Conservation (phyloP, 2,797 vertebrate species). For the Hippocampus kuda region DNA sequence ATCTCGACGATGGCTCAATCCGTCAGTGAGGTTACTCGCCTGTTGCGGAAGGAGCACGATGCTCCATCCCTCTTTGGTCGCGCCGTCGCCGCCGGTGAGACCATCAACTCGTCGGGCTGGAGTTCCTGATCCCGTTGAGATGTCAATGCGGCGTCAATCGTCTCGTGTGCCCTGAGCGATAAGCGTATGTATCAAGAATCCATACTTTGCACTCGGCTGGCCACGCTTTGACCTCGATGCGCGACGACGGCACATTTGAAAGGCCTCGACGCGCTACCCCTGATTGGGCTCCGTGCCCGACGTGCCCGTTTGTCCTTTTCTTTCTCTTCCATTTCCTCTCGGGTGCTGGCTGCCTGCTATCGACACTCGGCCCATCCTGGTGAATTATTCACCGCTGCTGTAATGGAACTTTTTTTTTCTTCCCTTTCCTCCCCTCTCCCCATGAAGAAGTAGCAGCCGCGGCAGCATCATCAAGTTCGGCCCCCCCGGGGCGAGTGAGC, state of each 20-base stretch:
- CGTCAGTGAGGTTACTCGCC: too few relatives aligned
- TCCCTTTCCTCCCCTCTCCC: neutral
- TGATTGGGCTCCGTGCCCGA: neutral
- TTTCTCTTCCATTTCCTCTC: neutral
- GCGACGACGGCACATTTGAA: neutral
- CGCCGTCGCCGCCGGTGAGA: too few relatives aligned
- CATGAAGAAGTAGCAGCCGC: neutral
- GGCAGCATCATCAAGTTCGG: neutral
- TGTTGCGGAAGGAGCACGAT: too few relatives aligned
- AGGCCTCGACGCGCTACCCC: neutral
- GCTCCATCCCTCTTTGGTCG: too few relatives aligned
- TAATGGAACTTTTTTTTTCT: slow-evolving; percentile 1
- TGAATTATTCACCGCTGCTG: slow-evolving; percentile 4
- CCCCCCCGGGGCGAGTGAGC: neutral
- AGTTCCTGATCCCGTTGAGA: too few relatives aligned
- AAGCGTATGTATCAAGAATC: too few relatives aligned
- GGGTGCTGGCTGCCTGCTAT: neutral
- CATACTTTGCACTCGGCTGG: neutral
- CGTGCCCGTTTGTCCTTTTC: neutral
- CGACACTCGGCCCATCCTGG: neutral
- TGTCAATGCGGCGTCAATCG: too few relatives aligned
- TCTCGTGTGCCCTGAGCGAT: too few relatives aligned
- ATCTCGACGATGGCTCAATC: too few relatives aligned
- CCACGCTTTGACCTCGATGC: too few relatives aligned
- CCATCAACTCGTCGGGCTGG: too few relatives aligned